A percentile compares a stretch with the other conserved stretches of the same genome.
phyloP scores from a whole-genome alignment of 2,797 vertebrate species.

The Sebastes nivosus region DNA sequence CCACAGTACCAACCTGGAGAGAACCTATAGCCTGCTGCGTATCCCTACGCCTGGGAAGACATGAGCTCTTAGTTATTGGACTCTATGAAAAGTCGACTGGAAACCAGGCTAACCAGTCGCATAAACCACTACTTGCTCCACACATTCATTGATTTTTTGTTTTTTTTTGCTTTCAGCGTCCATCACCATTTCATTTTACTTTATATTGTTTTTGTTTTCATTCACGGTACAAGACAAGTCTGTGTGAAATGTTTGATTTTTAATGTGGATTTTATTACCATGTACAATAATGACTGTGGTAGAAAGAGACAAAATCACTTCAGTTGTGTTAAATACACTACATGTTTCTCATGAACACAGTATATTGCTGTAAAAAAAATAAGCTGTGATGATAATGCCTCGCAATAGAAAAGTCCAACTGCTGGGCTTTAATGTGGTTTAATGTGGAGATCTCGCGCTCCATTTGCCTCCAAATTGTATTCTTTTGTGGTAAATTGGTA shows the following conservation, averaged over 20 bases:
- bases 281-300: constrained; percentile 17
- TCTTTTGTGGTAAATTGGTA: constrained; percentile 35
- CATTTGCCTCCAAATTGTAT: constrained; percentile 32
- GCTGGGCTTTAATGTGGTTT: background rate
- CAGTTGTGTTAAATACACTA: constrained; percentile 9
- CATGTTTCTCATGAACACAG: constrained; percentile 15
- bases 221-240: constrained; percentile 64
- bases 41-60: constrained; percentile 12
- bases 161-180: background rate
- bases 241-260: constrained; percentile 25
- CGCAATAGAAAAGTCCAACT: background rate
- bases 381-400: constrained; percentile 54
- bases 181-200: constrained; percentile 21
- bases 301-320: background rate
- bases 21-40: constrained; percentile 86
- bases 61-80: constrained; percentile 60
- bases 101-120: constrained; percentile 81
- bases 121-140: constrained; percentile 82
- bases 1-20: constrained; percentile 97
- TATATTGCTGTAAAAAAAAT: constrained; percentile 38
- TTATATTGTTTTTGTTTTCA: constrained; percentile 8
- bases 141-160: constrained; percentile 31
- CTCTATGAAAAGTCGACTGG: constrained; percentile 81
- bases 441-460: constrained; percentile 10
- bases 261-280: constrained; percentile 15